phyloP scores from a whole-genome alignment of 2,888 invertebrate genomes.

The Drosophila atripex region DNA sequence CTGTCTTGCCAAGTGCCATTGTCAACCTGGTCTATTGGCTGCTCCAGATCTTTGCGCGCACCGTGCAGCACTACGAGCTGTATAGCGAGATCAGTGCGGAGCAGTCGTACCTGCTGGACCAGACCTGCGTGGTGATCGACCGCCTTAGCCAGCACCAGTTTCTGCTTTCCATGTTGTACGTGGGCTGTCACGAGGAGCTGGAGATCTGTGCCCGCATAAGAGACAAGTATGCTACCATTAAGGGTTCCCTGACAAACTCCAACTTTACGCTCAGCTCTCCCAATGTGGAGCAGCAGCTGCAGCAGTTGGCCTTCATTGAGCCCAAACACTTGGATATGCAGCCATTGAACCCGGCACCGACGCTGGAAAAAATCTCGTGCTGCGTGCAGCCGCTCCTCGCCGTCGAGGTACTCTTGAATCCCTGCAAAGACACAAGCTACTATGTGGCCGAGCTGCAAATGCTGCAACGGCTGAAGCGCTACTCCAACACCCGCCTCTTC shows the following conservation, averaged over 20 bases:
- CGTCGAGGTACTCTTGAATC: constrained; percentile 92
- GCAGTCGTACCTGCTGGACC: constrained; percentile 87
- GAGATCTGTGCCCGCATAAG: constrained; percentile 88
- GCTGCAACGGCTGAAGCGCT: constrained; percentile 93
- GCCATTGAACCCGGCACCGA: constrained; percentile 85
- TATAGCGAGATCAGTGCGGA: constrained; percentile 77
- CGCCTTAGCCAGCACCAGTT: constrained; percentile 90
- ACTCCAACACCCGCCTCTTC: constrained; percentile 91
- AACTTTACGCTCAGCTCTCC: constrained; percentile 75
- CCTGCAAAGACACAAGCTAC: constrained; percentile 91
- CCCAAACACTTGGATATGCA: constrained; percentile 80
- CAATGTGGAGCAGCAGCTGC: constrained; percentile 76
- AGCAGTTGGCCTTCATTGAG: constrained; percentile 82
- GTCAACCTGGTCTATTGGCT: constrained; percentile 93
- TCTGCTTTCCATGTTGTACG: constrained; percentile 91
- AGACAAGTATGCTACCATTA: constrained; percentile 87
- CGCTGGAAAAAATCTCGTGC: constrained; percentile 87
- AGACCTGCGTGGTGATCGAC: constrained; percentile 88
- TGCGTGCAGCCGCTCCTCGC: constrained; percentile 92
- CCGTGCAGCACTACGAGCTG: constrained; percentile 78
- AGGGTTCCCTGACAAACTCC: constrained; percentile 78
- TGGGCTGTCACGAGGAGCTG: constrained; percentile 92
- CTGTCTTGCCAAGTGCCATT: constrained; percentile 92
- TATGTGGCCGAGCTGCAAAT: constrained; percentile 93
- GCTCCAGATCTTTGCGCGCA: constrained; percentile 87